Evolutionary conservation across 2,113 vertebrate species (phyloP).

Genomic region (Actinemys pallida): DNA sequence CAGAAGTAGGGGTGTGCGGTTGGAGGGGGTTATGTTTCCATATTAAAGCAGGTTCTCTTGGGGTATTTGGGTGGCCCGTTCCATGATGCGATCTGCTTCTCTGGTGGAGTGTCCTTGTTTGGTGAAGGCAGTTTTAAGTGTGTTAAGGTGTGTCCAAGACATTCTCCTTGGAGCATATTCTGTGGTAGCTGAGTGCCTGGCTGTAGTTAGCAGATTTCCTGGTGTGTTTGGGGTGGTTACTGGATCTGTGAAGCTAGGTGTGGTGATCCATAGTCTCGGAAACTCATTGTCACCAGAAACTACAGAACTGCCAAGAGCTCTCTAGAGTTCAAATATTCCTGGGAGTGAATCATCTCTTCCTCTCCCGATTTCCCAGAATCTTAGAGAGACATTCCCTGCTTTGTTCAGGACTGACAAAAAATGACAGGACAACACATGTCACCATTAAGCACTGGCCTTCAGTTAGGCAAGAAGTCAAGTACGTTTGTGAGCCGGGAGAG

Average conservation of each 20-base stretch:
- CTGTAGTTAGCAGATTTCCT: not conserved
- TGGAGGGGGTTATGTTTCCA: not conserved
- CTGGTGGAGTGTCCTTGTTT: not conserved
- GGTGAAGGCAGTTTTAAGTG: not conserved
- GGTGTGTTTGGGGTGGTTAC: not conserved
- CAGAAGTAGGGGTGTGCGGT: not conserved
- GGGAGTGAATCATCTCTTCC: slow-evolving; percentile 59
- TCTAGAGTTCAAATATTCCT: slow-evolving; percentile 32
- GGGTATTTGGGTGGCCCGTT: not conserved
- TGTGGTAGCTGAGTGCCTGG: not conserved
- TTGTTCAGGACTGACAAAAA: not conserved
- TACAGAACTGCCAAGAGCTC: slow-evolving; percentile 36
- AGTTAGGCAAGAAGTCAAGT: slow-evolving; percentile 7
- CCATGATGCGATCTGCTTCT: not conserved
- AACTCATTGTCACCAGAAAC: slow-evolving; percentile 1
- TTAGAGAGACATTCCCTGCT: not conserved
- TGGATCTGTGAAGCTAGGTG: not conserved
- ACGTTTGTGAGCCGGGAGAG: not conserved
- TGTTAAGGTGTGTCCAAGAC: not conserved
- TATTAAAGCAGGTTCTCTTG: not conserved
- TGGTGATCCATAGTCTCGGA: not conserved
- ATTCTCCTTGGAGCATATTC: not conserved
- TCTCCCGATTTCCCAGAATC: not conserved
- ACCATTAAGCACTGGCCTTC: not conserved
- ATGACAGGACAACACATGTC: not conserved